Evolutionary conservation across 2,888 invertebrate genomes (phyloP), one percentile per base, ranked within the genome.

Genomic region (Orthosia incerta): DNA sequence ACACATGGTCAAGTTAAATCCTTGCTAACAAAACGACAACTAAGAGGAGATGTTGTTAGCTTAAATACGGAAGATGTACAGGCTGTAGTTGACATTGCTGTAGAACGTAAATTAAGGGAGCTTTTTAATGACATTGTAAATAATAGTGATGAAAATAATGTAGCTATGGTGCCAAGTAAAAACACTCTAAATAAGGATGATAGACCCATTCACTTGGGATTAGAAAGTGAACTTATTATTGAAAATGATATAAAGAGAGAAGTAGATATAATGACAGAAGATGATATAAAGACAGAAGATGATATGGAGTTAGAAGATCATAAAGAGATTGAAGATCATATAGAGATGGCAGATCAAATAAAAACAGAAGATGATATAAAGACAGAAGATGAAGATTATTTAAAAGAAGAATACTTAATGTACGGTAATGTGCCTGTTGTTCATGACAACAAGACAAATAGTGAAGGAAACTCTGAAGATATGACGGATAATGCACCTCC

Each of bases 171-270:
- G 11, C 13, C 65, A 45, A 74, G 48, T 56, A 48, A 50, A 53
- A 51, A 51, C 39, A 48, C 12, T 56, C 1, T 11, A 46, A 60
- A 48, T 13, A 57, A 50, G 18, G n/a, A 71, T 48, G 63, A 60
- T 59, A 39, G n/a, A 60, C 2, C 18, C n/a, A 48, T 9, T 55
- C 20, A 50, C 46, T 55, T 80, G 12, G 76, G 51, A 51, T 76
- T 80, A 63, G 12, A 76, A 66, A 76, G 59, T 66, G 76, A 79
- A 71, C 31, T 76, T 55, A 76, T 76, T 46, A 65, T 75, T 59
- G 59, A 62, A 46, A 56, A 59, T 51, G 39, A 69, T 46, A 31
- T 69, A 51, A 62, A 69, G 20, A 16, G 4, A 11, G 73, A 73
- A 68, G 39, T 39, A 39, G 39, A 39, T 39, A 39, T 39, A 39